Evolutionary conservation across 2,888 invertebrate genomes (phyloP).

Genomic region (Thecophora atra): DNA sequence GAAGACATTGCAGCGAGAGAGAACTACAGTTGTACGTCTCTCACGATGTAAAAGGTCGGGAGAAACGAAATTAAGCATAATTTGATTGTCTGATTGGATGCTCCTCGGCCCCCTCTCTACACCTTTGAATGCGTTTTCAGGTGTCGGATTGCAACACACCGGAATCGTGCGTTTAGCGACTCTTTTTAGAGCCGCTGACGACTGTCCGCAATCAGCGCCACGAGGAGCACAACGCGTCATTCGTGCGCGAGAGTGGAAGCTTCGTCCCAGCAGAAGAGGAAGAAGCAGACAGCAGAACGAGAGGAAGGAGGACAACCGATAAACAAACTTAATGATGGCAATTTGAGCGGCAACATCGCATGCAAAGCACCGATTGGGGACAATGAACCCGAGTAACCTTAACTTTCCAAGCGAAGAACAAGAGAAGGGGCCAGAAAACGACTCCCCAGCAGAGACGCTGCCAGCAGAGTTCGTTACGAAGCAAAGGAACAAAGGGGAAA

Average conservation of each 20-base stretch:
- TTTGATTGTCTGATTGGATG: background rate
- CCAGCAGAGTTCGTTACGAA: no score
- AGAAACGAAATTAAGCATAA: background rate
- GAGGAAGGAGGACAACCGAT: constrained; percentile 8
- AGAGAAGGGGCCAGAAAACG: background rate
- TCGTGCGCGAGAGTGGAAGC: background rate
- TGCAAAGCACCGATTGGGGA: constrained; percentile 53
- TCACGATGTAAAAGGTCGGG: background rate
- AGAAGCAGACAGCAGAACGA: background rate
- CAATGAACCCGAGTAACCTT: constrained; percentile 61
- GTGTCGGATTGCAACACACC: background rate
- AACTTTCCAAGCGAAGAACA: constrained; percentile 36
- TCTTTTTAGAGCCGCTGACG: background rate
- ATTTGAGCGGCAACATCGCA: constrained; percentile 39
- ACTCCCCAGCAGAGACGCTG: background rate
- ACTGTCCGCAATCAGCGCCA: background rate
- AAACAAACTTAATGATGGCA: constrained; percentile 17
- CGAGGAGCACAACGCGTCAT: background rate
- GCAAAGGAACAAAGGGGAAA: constrained; percentile 13
- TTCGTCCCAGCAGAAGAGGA: background rate
- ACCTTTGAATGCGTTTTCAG: background rate
- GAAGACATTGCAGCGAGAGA: background rate
- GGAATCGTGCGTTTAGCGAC: background rate
- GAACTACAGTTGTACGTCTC: background rate
- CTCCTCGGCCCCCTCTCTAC: background rate